Conservation (phyloP, 2,888 invertebrate species). For the Notocelia uddmanniana region DNA sequence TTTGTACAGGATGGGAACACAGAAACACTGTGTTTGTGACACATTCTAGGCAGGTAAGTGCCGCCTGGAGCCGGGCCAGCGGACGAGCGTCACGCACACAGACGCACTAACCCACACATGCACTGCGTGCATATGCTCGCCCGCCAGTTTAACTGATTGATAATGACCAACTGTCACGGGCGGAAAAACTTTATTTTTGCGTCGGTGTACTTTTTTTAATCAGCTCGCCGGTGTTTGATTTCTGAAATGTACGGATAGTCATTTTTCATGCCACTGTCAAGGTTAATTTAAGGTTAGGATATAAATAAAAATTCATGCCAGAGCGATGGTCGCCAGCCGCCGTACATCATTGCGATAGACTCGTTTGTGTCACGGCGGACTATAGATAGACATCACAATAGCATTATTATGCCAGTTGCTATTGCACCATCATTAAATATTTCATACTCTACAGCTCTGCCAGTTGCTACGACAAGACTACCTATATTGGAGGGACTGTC, state of each 20-base stretch:
- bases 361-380: constrained; percentile 52
- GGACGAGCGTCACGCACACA: constrained; percentile 51
- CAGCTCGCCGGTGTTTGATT: constrained; percentile 69
- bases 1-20: constrained; percentile 32
- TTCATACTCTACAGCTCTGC: neutral
- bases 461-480: neutral
- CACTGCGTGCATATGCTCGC: constrained; percentile 63
- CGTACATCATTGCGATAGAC: constrained; percentile 60
- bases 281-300: constrained; percentile 83
- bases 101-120: constrained; percentile 46
- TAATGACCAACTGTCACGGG: constrained; percentile 81
- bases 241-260: constrained; percentile 70
- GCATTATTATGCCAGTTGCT: constrained; percentile 53
- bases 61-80: constrained; percentile 60
- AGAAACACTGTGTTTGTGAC: constrained; percentile 38
- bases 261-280: constrained; percentile 83
- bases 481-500: neutral
- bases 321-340: constrained; percentile 65
- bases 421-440: constrained; percentile 47
- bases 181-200: constrained; percentile 75
- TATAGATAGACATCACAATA: constrained; percentile 58
- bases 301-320: constrained; percentile 69
- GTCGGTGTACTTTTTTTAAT: constrained; percentile 61
- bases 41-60: constrained; percentile 48
- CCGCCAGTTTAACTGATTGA: constrained; percentile 81